Evolutionary conservation across 2,113 vertebrate species (phyloP).

Genomic region (Pseudopipra pipra): DNA sequence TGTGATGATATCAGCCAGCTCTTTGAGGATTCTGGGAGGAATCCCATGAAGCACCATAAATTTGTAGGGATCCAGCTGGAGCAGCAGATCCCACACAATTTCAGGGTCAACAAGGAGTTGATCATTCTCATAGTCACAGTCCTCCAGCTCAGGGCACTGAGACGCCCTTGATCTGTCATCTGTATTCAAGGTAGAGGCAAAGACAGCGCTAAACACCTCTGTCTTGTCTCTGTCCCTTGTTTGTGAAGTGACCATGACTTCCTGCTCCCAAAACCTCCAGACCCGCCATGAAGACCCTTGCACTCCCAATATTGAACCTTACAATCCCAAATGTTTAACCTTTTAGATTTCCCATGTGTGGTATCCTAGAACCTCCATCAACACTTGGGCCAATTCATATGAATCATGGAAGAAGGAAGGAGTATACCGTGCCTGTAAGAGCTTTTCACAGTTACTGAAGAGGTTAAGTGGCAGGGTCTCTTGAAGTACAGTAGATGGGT

Average conservation of each 20-base stretch:
- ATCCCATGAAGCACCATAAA: not conserved
- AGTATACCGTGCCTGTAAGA: not conserved
- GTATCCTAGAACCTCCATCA: not conserved
- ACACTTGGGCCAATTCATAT: not conserved
- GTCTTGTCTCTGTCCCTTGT: not conserved
- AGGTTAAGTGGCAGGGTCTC: not conserved
- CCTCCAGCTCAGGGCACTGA: not conserved
- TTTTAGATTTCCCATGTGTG: not conserved
- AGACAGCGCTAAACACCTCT: not conserved
- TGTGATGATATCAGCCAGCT: not conserved
- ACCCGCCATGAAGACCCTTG: not conserved
- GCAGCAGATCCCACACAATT: not conserved
- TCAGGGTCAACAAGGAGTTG: not conserved
- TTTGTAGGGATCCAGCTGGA: not conserved
- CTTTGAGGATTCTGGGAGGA: not conserved
- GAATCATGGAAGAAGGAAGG: not conserved
- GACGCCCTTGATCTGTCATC: not conserved
- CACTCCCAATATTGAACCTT: not conserved
- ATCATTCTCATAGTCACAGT: not conserved
- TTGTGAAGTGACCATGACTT: not conserved
- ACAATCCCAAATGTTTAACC: not conserved
- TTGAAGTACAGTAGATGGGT: not conserved
- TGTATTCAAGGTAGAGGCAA: not conserved
- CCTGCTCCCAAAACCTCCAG: not conserved
- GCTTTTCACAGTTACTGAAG: not conserved